Base-by-base conservation (phyloP, 2,113 vertebrate species). In the Tetrax tetrax region DNA sequence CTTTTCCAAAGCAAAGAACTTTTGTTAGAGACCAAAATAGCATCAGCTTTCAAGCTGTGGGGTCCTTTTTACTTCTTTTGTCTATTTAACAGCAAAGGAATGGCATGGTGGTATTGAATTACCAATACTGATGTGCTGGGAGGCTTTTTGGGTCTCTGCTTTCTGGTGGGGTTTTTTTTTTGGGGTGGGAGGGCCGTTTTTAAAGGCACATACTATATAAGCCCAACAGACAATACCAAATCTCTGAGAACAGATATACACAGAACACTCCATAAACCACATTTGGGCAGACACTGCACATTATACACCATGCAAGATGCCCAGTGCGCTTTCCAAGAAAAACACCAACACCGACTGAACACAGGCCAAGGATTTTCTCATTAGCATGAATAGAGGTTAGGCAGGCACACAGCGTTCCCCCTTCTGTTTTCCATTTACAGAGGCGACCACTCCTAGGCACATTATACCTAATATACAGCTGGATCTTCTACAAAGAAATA, bases 401-500 rank as follows among this genome's bases (percentile, higher is more conserved):
- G 88, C 94, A 97, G 89, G 35, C 83, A 95, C 28, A 53, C 41
- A 65, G 84, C 4, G 0, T 90, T 82, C 29, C 29, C 76, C 41
- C 28, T 69, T 90, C 94, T 97, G 97, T 75, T 98, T 97, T 95
- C 85, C 92, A 96, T 97, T 98, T 97, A 98, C 64, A 79, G 94
- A 94, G 74, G 87, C 41, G 4, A 91, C 57, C 72, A 63, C 87
- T 97, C 71, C 91, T 29, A 91, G 92, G 83, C 95, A 91, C 66
- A 69, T 38, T 95, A 89, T 95, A 94, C 95, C 66, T 90, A 94
- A 72, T 35, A 94, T 65, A 93, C 61, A 89, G 90, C 63, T 96
- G 96, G 93, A 95, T 12, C 50, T 94, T 92, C 95, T 97, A 96
- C 94, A 98, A 91, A 98, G 97, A 95, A 97, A 98, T 95, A 96